Evolutionary conservation across 2,113 vertebrate species (phyloP).

Genomic region (Corythornis madagascariensis): DNA sequence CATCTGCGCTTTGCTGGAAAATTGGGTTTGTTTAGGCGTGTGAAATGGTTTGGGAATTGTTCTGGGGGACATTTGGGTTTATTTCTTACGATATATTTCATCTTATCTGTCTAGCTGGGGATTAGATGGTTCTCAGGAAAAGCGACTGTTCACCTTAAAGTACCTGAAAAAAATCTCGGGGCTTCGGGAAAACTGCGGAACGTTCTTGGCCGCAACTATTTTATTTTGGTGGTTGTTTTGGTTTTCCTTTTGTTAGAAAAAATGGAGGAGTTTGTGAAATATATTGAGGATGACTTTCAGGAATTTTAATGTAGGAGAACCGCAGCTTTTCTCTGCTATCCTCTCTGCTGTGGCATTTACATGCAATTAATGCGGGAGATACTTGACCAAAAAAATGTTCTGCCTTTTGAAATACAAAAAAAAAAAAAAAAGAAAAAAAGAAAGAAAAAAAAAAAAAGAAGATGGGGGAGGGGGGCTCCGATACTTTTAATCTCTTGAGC

Average conservation of each 20-base stretch:
- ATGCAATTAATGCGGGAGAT: neutral
- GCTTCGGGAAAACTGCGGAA: neutral
- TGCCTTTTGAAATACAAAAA: slow-evolving; percentile 10
- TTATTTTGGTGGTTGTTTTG: too few species aligned
- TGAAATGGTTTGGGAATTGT: accelerated
- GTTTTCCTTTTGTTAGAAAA: neutral
- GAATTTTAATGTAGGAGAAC: neutral
- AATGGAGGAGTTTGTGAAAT: neutral
- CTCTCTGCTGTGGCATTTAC: neutral
- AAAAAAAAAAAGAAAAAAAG: neutral
- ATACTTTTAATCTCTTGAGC: slow-evolving; percentile 41
- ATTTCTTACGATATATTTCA: accelerated
- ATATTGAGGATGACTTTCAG: accelerated
- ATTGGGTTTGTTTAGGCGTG: accelerated
- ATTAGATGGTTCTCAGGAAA: neutral
- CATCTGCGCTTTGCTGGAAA: neutral
- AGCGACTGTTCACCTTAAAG: neutral
- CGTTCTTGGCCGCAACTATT: accelerated
- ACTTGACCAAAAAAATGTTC: neutral
- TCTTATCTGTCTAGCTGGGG: neutral
- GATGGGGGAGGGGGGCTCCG: accelerated
- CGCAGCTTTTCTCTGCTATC: neutral
- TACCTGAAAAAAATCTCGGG: neutral
- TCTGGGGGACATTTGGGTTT: accelerated
- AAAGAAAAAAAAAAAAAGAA: neutral